Evolutionary conservation across 2,888 invertebrate species (phyloP).

Genomic region (Brenthis daphne): DNA sequence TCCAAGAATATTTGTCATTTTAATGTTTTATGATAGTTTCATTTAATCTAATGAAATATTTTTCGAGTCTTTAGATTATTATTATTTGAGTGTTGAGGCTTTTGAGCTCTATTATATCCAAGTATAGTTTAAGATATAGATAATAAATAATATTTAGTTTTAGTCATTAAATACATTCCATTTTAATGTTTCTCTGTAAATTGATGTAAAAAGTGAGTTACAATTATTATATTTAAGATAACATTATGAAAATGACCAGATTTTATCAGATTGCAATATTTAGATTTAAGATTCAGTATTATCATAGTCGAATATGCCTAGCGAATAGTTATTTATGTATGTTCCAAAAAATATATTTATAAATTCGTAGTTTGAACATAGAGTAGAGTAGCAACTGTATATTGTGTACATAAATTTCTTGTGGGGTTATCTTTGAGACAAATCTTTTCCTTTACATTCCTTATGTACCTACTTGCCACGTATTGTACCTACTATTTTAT

Average conservation of each 20-base stretch:
- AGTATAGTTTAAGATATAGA: not conserved
- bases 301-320: constrained; percentile 74
- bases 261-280: constrained; percentile 82
- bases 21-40: too few relatives aligned
- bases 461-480: constrained; percentile 14
- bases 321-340: constrained; percentile 74
- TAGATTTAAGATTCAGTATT: constrained; percentile 79
- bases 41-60: too few relatives aligned
- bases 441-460: constrained; percentile 1
- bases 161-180: constrained; percentile 55
- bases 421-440: constrained; percentile 9
- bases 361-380: constrained; percentile 42
- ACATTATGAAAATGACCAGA: constrained; percentile 76
- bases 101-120: not conserved
- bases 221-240: constrained; percentile 53
- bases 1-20: too few relatives aligned
- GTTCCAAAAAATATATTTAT: constrained; percentile 67
- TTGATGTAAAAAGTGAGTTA: constrained; percentile 66
- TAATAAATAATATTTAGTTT: not conserved
- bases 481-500: not conserved
- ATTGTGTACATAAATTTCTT: constrained; percentile 63
- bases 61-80: constrained; percentile 18
- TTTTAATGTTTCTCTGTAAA: constrained; percentile 60
- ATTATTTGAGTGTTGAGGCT: constrained; percentile 2
- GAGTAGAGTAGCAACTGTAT: constrained; percentile 52